Evolutionary conservation across 2,113 vertebrate species (phyloP), one percentile per base, ranked within the genome.

Genomic region (Oostethus manadensis): DNA sequence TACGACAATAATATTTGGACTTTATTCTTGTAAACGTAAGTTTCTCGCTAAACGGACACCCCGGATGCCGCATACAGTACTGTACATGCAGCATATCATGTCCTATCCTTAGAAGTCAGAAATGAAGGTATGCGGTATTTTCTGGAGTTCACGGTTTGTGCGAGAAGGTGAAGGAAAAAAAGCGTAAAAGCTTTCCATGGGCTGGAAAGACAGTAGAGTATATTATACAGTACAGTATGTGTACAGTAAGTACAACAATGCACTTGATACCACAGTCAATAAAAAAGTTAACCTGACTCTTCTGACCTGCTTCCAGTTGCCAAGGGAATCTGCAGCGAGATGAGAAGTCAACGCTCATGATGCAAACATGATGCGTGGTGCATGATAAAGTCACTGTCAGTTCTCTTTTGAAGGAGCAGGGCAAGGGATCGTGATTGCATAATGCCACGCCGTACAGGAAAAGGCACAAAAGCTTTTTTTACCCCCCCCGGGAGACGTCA

Each of bases 401-500:
- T 23, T 51, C 17, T 42, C 62, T 26, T 71, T 61, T 59, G 26
- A 18, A 51, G 26, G 29, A 51, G 16, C 49, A 51, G 14, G 17
- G 26, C 3, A 16, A 14, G 7, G 49, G n/a, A n/a, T n/a, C n/a
- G n/a, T n/a, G n/a, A n/a, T 51, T 33, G 50, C 22, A 33, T 51
- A 29, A n/a, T 4, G 23, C 2, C 23, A 16, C n/a, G n/a, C 8
- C 50, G 8, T 33, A 17, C 14, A 3, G 16, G 16, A n/a, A 10
- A 33, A 51, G 23, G 50, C 50, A 51, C 50, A 4, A 15, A 10
- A 33, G 50, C 23, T 7, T 51, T 51, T 51, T 50, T 20, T 20
- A 26, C 16, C 9, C 14, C 16, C 14, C n/a, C 15, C 38, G 3
- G 13, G 38, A 9, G 10, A 57, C 43, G 42, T 90, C 68, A 90